A percentile compares a stretch with the other conserved stretches of the same genome.
phyloP scores from a whole-genome alignment of 2,888 invertebrate genomes.

The Tuberolachnus salignus region DNA sequence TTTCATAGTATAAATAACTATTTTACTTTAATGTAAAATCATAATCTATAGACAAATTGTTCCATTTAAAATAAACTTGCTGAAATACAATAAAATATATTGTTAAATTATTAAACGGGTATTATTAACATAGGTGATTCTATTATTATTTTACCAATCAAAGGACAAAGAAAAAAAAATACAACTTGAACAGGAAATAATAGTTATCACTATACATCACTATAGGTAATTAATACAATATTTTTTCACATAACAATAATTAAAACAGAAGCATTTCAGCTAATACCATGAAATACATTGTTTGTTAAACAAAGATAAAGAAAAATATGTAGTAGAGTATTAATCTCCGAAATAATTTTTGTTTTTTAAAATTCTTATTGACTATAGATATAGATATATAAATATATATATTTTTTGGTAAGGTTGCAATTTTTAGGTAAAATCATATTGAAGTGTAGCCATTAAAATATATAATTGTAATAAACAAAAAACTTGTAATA shows the following conservation, averaged over 20 bases:
- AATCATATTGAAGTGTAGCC: neutral
- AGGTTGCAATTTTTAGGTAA: too few relatives aligned
- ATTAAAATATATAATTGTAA: too few relatives aligned
- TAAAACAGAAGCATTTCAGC: neutral
- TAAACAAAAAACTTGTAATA: too few relatives aligned
- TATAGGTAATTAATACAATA: neutral
- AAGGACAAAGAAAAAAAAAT: neutral
- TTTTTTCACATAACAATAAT: neutral
- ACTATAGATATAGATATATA: too few relatives aligned
- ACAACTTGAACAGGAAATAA: neutral
- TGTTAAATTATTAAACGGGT: too few relatives aligned
- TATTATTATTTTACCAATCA: neutral
- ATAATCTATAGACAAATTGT: too few relatives aligned
- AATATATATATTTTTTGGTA: neutral
- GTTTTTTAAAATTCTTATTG: neutral
- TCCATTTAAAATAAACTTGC: too few relatives aligned
- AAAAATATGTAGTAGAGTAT: too few relatives aligned
- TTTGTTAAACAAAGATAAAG: neutral
- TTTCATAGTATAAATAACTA: neutral
- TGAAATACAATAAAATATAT: too few relatives aligned
- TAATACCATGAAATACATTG: neutral
- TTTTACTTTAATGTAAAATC: too few relatives aligned
- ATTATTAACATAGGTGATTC: too few relatives aligned
- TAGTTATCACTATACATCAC: neutral
- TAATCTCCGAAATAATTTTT: too few relatives aligned